phyloP scores from a whole-genome alignment of 2,113 vertebrate genomes.

The Atlantisia rogersi region DNA sequence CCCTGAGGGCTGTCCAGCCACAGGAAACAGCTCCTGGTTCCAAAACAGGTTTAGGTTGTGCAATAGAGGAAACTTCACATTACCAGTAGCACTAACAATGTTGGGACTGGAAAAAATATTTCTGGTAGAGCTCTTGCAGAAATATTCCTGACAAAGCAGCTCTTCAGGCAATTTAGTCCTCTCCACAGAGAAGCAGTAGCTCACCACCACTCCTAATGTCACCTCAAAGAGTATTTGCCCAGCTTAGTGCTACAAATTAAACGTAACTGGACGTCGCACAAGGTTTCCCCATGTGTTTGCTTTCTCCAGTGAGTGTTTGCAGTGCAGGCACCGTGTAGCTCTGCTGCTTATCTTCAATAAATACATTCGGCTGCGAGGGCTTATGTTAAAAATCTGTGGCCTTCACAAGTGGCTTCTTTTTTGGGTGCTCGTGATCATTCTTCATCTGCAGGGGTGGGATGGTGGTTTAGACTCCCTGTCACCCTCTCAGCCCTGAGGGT shows the following conservation, averaged over 20 bases:
- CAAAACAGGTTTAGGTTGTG: neutral
- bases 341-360: constrained; percentile 16
- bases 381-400: neutral
- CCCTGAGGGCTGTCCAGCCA: neutral
- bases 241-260: neutral
- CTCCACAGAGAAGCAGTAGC: neutral
- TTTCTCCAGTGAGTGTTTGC: constrained; percentile 15
- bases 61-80: neutral
- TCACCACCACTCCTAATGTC: neutral
- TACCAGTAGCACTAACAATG: neutral
- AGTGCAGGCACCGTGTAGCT: neutral
- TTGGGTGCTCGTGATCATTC: rapidly evolving
- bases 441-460: neutral
- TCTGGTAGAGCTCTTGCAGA: neutral
- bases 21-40: neutral
- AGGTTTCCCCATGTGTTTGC: neutral
- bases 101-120: neutral
- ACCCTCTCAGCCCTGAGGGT: neutral
- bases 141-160: neutral
- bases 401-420: neutral
- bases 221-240: neutral
- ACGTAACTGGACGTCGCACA: neutral
- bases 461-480: rapidly evolving
- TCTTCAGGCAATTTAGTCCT: neutral
- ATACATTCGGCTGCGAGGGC: neutral